Evolutionary conservation across 2,888 invertebrate species (phyloP).

Genomic region (Synergus japonicus): DNA sequence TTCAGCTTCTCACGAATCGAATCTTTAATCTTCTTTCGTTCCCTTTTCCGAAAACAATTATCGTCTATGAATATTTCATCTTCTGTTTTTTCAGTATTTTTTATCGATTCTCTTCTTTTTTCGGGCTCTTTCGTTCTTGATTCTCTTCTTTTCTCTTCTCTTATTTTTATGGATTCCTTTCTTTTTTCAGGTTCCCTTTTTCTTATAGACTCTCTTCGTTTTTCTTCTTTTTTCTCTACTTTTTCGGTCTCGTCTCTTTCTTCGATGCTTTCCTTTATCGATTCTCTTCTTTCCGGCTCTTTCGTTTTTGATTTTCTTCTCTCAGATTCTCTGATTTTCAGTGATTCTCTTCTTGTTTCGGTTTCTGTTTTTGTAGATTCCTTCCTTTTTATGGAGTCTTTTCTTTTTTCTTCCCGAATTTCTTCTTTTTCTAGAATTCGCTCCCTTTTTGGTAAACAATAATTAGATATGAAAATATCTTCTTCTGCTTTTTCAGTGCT

Average conservation of each 20-base stretch:
- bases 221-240: background rate
- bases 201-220: background rate
- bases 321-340: background rate
- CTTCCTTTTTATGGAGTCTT: background rate
- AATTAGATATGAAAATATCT: background rate
- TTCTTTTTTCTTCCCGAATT: background rate
- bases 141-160: background rate
- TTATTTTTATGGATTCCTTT: background rate
- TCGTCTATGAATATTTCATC: constrained; percentile 22
- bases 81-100: background rate
- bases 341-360: constrained; percentile 1
- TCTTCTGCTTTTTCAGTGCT: background rate
- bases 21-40: constrained; percentile 25
- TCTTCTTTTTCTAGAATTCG: background rate
- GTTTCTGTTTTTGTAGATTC: background rate
- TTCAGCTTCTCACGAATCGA: constrained; percentile 24
- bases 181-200: background rate
- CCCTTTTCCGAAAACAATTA: constrained; percentile 17
- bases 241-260: background rate
- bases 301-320: constrained; percentile 8
- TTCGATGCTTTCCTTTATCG: too few species aligned
- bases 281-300: background rate
- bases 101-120: background rate
- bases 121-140: background rate
- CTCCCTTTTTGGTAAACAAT: constrained; percentile 14